Conservation (phyloP, 2,797 vertebrate species). For the Erpetoichthys calabaricus region DNA sequence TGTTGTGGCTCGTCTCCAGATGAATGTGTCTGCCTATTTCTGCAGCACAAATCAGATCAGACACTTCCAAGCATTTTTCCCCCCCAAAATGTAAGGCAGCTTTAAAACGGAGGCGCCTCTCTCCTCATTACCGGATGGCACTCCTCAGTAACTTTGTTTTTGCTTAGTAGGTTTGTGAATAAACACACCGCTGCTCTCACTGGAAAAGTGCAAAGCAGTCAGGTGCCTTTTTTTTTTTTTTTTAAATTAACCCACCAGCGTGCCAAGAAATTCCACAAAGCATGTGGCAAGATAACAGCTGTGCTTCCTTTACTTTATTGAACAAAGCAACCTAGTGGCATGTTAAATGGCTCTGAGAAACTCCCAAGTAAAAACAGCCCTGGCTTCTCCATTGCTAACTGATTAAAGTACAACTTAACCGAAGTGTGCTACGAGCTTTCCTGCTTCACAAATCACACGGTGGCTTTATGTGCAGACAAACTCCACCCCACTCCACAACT, state of each 20-base stretch:
- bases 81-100: no score
- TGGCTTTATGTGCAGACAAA: not conserved
- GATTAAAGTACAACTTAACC: not conserved
- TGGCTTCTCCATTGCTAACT: no score
- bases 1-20: no score
- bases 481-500: no score
- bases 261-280: not conserved
- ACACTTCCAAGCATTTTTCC: no score
- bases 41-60: no score
- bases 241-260: not conserved
- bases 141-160: not conserved
- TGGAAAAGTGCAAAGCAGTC: not conserved
- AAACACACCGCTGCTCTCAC: not conserved
- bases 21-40: no score
- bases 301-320: not conserved
- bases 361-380: no score
- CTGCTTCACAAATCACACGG: not conserved
- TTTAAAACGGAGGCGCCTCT: not conserved
- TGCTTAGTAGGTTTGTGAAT: not conserved
- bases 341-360: no score
- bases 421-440: not conserved
- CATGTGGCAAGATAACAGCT: not conserved
- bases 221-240: slow-evolving; percentile 2
- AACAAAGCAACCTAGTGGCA: no score
- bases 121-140: not conserved